Percentiles rank a stretch among this genome's conserved stretches.
Evolutionary conservation across 1,140 invertebrate species (phyloP).

Genomic region (Calephelis nemesis): DNA sequence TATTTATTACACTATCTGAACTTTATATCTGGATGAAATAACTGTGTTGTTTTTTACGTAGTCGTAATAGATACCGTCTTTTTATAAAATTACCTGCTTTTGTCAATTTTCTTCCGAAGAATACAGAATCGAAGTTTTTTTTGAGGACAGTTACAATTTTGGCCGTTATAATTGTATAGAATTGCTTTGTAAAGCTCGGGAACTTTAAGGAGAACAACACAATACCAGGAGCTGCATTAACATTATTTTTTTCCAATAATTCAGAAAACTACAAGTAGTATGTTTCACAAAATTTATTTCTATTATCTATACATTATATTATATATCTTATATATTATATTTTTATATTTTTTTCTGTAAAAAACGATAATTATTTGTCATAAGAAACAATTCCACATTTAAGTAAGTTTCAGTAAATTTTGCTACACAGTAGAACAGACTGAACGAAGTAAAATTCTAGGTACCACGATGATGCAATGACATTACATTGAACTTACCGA

Average conservation of each 20-base stretch:
- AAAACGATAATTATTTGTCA: too few relatives aligned
- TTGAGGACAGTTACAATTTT: conserved; percentile 75
- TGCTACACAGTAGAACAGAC: too few relatives aligned
- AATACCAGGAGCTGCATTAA: conserved; percentile 38
- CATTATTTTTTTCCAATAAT: not conserved
- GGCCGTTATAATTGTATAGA: conserved; percentile 79
- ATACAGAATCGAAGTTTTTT: conserved; percentile 61
- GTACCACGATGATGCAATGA: too few relatives aligned
- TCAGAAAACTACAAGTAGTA: not conserved
- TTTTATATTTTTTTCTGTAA: too few relatives aligned
- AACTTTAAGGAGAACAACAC: conserved; percentile 46
- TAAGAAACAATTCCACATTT: too few relatives aligned
- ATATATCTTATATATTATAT: too few relatives aligned
- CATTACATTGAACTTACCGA: too few relatives aligned
- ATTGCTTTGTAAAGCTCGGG: conserved; percentile 64
- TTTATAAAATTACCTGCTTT: conserved; percentile 75
- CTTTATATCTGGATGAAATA: conserved; percentile 58
- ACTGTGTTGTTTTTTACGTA: conserved; percentile 44
- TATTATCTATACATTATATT: too few relatives aligned
- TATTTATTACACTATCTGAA: conserved; percentile 63
- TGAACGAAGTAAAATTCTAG: too few relatives aligned
- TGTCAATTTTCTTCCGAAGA: conserved; percentile 57
- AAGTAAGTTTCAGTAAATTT: too few relatives aligned
- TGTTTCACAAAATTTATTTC: not conserved
- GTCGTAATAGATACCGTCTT: conserved; percentile 49